phyloP scores from a whole-genome alignment of 2,888 invertebrate genomes.

The Idaea dimidiata region DNA sequence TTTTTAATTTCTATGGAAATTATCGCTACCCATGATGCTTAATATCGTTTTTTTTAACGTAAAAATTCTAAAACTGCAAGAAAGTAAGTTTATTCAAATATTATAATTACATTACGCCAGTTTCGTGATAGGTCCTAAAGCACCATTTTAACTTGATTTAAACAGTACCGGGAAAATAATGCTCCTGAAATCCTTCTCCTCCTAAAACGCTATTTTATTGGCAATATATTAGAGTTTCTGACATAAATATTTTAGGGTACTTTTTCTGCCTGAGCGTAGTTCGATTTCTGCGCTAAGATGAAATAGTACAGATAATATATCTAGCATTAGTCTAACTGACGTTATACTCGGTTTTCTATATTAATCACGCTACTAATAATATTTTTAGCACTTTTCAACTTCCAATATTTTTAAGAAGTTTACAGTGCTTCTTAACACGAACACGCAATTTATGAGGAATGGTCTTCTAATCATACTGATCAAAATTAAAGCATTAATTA shows the following conservation, averaged over 20 bases:
- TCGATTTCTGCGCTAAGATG: neutral
- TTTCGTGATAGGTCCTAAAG: neutral
- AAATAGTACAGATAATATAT: neutral
- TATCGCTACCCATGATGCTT: too few species aligned
- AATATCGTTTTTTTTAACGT: neutral
- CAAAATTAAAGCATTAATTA: too few species aligned
- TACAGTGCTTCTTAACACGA: too few species aligned
- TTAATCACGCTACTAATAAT: too few species aligned
- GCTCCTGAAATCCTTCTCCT: constrained; percentile 17
- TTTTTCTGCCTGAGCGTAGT: constrained; percentile 13
- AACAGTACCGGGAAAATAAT: constrained; percentile 16
- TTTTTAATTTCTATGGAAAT: too few species aligned
- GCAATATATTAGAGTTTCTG: constrained; percentile 25
- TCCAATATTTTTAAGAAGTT: too few species aligned
- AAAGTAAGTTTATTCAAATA: neutral
- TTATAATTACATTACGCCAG: neutral
- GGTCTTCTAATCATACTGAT: too few species aligned
- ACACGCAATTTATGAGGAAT: too few species aligned
- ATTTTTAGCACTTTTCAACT: too few species aligned
- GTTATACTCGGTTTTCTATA: too few species aligned
- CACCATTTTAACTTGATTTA: constrained; percentile 11
- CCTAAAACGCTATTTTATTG: constrained; percentile 23
- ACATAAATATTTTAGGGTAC: constrained; percentile 26
- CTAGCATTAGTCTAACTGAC: neutral
- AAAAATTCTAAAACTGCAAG: neutral